Conservation (phyloP, 2,797 vertebrate species). For the Sebastes minor region DNA sequence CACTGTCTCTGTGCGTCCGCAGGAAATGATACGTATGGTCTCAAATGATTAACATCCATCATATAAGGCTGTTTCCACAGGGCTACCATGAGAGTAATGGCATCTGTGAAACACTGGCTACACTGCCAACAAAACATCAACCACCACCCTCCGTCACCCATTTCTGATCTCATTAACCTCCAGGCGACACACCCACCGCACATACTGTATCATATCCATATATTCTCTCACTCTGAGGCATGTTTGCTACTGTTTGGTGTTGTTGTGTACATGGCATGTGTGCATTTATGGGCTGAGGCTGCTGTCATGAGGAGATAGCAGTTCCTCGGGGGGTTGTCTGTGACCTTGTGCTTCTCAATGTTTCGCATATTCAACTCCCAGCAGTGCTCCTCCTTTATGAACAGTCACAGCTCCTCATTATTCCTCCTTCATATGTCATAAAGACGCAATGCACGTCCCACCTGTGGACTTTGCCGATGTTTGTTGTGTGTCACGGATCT, state of each 20-base stretch:
- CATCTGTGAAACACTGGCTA: slow-evolving; percentile 31
- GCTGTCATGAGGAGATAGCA: slow-evolving; percentile 51
- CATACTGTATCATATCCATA: slow-evolving; percentile 20
- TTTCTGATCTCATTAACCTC: slow-evolving; percentile 33
- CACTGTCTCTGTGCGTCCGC: neutral
- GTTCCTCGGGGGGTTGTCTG: neutral
- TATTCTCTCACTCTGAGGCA: neutral
- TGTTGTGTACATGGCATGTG: neutral
- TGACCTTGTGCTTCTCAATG: slow-evolving; percentile 50
- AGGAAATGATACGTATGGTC: slow-evolving; percentile 6
- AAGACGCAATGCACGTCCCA: neutral
- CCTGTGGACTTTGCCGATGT: slow-evolving; percentile 2
- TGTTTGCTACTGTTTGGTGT: neutral
- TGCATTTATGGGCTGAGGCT: neutral
- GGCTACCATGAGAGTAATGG: slow-evolving; percentile 9
- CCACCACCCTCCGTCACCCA: neutral
- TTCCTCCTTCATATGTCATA: slow-evolving; percentile 3
- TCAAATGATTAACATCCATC: slow-evolving; percentile 30
- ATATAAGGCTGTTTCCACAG: slow-evolving; percentile 5
- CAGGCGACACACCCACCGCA: neutral
- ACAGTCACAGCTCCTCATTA: slow-evolving; percentile 30
- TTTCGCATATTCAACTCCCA: slow-evolving; percentile 31
- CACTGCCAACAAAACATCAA: slow-evolving; percentile 18
- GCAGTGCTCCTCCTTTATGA: neutral
- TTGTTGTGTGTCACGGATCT: neutral